phyloP scores from a whole-genome alignment of 1,140 invertebrate species.

The Pseudachorutes palmiensis region DNA sequence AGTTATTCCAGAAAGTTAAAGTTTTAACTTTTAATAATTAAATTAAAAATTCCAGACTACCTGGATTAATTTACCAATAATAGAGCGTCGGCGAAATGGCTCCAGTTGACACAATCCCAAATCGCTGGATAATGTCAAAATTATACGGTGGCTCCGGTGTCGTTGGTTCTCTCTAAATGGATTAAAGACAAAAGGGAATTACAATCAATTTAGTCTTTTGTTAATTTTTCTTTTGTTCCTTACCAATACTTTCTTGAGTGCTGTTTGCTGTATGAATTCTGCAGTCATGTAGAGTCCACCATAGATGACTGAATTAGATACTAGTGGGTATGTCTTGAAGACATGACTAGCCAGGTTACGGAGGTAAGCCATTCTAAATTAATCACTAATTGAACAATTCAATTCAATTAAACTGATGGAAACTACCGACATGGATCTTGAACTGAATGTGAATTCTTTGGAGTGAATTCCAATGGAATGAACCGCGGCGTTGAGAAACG shows the following conservation, averaged over 20 bases:
- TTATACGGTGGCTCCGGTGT: slow-evolving; percentile 47
- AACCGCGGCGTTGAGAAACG: no score
- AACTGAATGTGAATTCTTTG: no score
- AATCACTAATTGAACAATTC: no score
- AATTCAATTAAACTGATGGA: no score
- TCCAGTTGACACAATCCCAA: slow-evolving; percentile 53
- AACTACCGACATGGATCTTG: no score
- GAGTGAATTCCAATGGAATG: no score
- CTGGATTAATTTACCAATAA: slow-evolving; percentile 53
- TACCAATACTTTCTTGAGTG: slow-evolving; percentile 56
- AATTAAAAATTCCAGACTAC: no score
- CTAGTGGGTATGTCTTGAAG: slow-evolving; percentile 51
- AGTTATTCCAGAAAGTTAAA: no score
- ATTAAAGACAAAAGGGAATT: slow-evolving; percentile 20
- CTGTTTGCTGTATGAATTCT: slow-evolving; percentile 66
- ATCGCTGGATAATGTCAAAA: slow-evolving; percentile 48
- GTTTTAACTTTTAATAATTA: no score
- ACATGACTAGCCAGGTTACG: slow-evolving; percentile 22
- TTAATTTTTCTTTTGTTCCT: slow-evolving; percentile 32
- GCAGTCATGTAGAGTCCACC: slow-evolving; percentile 66
- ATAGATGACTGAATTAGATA: slow-evolving; percentile 65
- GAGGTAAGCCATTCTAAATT: slow-evolving; percentile 37
- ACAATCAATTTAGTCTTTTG: not conserved
- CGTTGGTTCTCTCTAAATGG: slow-evolving; percentile 35
- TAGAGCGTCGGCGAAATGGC: slow-evolving; percentile 54